Conservation (phyloP, 2,888 invertebrate genomes). For the Prosopocoilus inquinatus region DNA sequence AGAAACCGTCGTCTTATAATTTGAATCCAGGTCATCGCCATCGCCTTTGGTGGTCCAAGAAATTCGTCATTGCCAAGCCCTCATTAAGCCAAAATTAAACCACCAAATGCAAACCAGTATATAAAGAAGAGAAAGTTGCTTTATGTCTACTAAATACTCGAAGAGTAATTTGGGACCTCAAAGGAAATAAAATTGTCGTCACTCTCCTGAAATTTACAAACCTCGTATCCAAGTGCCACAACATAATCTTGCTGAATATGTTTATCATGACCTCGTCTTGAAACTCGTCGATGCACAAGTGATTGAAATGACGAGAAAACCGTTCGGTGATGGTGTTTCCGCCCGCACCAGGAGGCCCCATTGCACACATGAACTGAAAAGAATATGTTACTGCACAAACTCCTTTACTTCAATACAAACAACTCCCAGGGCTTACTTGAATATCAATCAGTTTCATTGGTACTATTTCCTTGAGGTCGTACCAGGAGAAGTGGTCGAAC, state of each 20-base stretch:
- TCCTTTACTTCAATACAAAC: too few species aligned
- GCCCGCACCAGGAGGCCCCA: constrained; percentile 75
- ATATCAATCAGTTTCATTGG: constrained; percentile 82
- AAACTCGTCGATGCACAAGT: constrained; percentile 86
- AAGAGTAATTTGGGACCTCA: too few species aligned
- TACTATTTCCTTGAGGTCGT: constrained; percentile 77
- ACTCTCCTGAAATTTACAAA: constrained; percentile 34
- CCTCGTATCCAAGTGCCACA: constrained; percentile 96
- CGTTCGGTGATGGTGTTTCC: constrained; percentile 81
- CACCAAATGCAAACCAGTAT: too few species aligned
- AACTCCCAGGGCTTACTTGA: constrained; percentile 66
- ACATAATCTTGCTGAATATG: constrained; percentile 86
- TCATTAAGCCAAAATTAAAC: too few species aligned
- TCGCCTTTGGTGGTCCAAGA: too few species aligned
- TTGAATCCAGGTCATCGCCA: too few species aligned
- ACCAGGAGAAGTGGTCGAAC: constrained; percentile 89
- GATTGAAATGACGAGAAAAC: constrained; percentile 83
- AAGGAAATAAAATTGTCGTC: background rate
- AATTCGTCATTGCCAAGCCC: too few species aligned
- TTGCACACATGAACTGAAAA: constrained; percentile 79
- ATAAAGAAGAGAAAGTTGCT: too few species aligned
- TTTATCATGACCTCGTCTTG: constrained; percentile 78
- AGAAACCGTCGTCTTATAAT: too few species aligned
- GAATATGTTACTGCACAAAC: constrained; percentile 15
- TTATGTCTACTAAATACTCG: too few species aligned